phyloP scores from a whole-genome alignment of 2,888 invertebrate genomes.

The Spatulosminthurus flaviceps region DNA sequence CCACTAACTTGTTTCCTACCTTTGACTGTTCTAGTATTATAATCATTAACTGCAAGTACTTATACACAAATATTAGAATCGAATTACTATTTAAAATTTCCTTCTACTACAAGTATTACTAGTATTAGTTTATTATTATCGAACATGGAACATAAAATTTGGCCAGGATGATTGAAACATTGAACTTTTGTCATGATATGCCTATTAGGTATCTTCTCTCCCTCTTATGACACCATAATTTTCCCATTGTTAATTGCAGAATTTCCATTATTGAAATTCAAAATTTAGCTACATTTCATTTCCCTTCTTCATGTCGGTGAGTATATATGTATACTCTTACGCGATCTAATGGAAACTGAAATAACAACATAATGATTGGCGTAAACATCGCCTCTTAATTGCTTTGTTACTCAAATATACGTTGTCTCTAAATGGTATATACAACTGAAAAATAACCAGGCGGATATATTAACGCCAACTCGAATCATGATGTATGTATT shows the following conservation, averaged over 20 bases:
- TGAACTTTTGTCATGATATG: constrained; percentile 40
- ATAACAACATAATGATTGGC: not conserved
- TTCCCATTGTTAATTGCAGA: not conserved
- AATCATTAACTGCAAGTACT: too few species aligned
- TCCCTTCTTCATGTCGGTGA: not conserved
- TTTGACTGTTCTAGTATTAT: too few species aligned
- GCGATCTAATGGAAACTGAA: not conserved
- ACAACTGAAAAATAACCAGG: not conserved
- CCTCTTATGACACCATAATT: constrained; percentile 4
- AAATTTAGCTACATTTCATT: not conserved
- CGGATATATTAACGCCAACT: not conserved
- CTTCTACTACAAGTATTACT: too few species aligned
- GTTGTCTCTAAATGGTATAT: not conserved
- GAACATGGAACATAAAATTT: constrained; percentile 39
- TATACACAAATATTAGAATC: too few species aligned
- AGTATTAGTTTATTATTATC: not conserved
- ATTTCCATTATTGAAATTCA: not conserved
- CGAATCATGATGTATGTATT: too few species aligned
- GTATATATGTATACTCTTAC: too few species aligned
- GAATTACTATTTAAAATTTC: too few species aligned
- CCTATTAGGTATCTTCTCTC: constrained; percentile 32
- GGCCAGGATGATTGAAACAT: constrained; percentile 39
- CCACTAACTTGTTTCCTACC: too few species aligned
- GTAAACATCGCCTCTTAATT: not conserved
- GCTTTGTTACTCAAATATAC: not conserved